Evolutionary conservation across 2,797 vertebrate genomes (phyloP).

Genomic region (Avahi laniger): DNA sequence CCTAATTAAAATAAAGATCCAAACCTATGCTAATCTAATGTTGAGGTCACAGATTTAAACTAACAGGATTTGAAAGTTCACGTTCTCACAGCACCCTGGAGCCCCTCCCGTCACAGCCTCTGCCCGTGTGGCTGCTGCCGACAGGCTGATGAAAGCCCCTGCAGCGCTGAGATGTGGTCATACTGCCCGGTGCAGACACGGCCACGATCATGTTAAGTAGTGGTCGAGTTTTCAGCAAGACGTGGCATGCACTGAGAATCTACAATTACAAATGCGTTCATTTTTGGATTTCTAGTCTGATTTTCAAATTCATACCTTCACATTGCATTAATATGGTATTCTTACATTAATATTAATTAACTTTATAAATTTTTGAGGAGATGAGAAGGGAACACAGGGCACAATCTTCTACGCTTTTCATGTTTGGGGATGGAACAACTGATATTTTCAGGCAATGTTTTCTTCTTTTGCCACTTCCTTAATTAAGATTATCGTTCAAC

Average conservation of each 20-base stretch:
- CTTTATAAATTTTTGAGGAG: constrained; percentile 57
- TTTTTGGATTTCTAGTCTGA: constrained; percentile 30
- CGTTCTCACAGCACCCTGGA: not conserved
- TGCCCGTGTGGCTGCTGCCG: not conserved
- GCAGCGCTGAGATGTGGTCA: accelerated
- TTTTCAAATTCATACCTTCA: constrained; percentile 50
- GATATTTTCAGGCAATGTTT: constrained; percentile 35
- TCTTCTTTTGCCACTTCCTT: constrained; percentile 36
- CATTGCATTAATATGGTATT: constrained; percentile 43
- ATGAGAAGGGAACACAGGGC: not conserved
- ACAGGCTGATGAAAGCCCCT: not conserved
- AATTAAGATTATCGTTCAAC: constrained; percentile 10
- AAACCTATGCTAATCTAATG: not conserved
- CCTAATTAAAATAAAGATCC: constrained; percentile 53
- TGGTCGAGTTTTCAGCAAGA: not conserved
- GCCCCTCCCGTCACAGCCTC: not conserved
- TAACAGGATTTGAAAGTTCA: not conserved
- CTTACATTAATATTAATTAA: constrained; percentile 68
- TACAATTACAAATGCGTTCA: constrained; percentile 7
- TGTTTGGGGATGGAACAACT: not conserved
- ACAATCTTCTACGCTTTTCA: constrained; percentile 7
- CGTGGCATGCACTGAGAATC: not conserved
- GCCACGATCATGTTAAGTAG: not conserved
- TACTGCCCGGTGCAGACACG: not conserved
- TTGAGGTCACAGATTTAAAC: constrained; percentile 26